phyloP scores from a whole-genome alignment of 2,113 vertebrate species.

The Grallaria varia region DNA sequence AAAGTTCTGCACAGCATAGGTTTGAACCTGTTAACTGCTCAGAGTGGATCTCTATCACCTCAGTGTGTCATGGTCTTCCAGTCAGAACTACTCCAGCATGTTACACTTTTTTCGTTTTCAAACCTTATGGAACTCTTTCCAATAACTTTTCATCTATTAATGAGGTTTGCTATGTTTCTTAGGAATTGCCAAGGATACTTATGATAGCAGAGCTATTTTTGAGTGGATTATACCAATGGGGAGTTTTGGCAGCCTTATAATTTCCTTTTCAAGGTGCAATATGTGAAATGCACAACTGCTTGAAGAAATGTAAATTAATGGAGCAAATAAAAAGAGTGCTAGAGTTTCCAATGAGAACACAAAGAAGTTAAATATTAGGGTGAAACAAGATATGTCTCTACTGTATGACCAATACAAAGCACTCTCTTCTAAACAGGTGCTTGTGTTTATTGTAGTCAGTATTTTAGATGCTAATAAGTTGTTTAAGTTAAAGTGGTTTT shows the following conservation, averaged over 20 bases:
- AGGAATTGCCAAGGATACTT: constrained; percentile 44
- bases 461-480: neutral
- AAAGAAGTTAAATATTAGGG: neutral
- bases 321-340: neutral
- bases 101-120: neutral
- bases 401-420: neutral
- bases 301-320: neutral
- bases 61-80: too few relatives aligned
- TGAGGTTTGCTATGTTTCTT: constrained; percentile 24
- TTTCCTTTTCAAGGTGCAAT: neutral
- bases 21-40: neutral
- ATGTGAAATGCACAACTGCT: neutral
- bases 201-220: constrained; percentile 23
- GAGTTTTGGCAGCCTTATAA: neutral
- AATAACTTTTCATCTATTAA: neutral
- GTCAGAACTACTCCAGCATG: neutral
- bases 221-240: constrained; percentile 7
- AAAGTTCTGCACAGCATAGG: neutral
- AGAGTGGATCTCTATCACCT: neutral
- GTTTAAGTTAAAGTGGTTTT: neutral
- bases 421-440: neutral
- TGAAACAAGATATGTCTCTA: neutral
- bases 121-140: neutral
- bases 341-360: neutral
- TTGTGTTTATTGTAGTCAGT: neutral